phyloP scores from a whole-genome alignment of 2,113 vertebrate species.

The Oreocharis arfaki region DNA sequence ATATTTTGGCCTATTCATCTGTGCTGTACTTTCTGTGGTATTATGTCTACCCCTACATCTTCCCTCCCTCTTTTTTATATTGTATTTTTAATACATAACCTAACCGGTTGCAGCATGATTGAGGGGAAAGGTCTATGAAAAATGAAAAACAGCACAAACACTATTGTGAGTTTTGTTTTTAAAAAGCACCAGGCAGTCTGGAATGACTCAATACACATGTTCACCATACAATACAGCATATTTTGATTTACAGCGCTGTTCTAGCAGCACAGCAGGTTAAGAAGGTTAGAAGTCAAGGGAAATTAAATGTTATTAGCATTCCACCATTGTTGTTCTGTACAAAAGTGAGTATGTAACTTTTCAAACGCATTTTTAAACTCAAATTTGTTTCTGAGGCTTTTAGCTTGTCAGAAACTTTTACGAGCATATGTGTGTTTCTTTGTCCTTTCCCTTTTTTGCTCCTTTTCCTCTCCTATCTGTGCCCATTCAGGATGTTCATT shows the following conservation, averaged over 20 bases:
- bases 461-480: constrained; percentile 13
- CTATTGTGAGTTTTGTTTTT: constrained; percentile 65
- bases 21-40: constrained; percentile 46
- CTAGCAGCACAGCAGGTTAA: constrained; percentile 66
- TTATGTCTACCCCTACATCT: constrained; percentile 53
- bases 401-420: constrained; percentile 53
- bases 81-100: constrained; percentile 56
- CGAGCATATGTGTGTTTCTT: not conserved
- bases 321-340: constrained; percentile 52
- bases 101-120: constrained; percentile 54
- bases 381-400: constrained; percentile 51
- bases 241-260: constrained; percentile 67
- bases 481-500: constrained; percentile 20
- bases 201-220: constrained; percentile 66
- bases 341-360: constrained; percentile 62
- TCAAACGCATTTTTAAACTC: constrained; percentile 65
- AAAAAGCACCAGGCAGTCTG: constrained; percentile 67
- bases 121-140: constrained; percentile 60
- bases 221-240: constrained; percentile 50
- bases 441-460: constrained; percentile 2
- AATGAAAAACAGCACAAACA: constrained; percentile 61
- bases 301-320: constrained; percentile 76
- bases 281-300: constrained; percentile 75
- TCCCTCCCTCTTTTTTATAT: constrained; percentile 33
- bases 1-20: constrained; percentile 57